phyloP scores from a whole-genome alignment of 2,888 invertebrate species.

The Pseudoips prasinana region DNA sequence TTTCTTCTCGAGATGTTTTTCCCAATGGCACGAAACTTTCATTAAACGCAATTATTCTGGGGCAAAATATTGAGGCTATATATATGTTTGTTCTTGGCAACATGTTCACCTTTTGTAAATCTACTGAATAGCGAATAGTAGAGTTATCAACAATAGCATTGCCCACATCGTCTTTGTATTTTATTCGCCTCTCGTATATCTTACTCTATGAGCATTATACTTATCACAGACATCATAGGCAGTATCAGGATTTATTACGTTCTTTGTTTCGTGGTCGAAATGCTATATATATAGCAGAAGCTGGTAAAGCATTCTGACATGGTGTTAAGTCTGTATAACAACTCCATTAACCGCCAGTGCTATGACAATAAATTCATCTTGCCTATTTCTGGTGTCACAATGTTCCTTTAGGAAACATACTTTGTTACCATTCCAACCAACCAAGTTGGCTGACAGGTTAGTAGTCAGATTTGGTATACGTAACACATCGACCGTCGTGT shows the following conservation, averaged over 20 bases:
- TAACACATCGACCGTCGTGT: too few relatives aligned
- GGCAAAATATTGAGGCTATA: slow-evolving; percentile 21
- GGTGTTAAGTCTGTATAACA: too few relatives aligned
- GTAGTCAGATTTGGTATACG: too few relatives aligned
- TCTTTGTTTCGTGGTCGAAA: slow-evolving; percentile 1
- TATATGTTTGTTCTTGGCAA: slow-evolving; percentile 21
- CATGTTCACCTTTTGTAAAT: slow-evolving; percentile 27
- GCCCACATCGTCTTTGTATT: slow-evolving; percentile 4
- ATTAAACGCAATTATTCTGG: slow-evolving; percentile 21
- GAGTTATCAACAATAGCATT: slow-evolving; percentile 1
- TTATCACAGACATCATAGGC: slow-evolving; percentile 9
- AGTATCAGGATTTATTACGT: slow-evolving; percentile 1
- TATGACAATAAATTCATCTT: too few relatives aligned
- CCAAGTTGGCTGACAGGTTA: too few relatives aligned
- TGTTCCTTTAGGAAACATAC: too few relatives aligned
- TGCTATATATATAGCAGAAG: too few relatives aligned
- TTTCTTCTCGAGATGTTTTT: slow-evolving; percentile 2
- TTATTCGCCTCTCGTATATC: slow-evolving; percentile 1
- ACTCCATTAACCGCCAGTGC: too few relatives aligned
- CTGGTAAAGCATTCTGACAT: too few relatives aligned
- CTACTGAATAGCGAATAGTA: slow-evolving; percentile 8
- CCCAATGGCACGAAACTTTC: slow-evolving; percentile 23
- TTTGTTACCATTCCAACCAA: too few relatives aligned
- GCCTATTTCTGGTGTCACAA: too few relatives aligned
- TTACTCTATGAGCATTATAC: slow-evolving; percentile 2